A percentile compares a stretch with the other conserved stretches of the same genome.
Conservation (phyloP, 2,113 vertebrate genomes). For the Pterophyllum scalare region DNA sequence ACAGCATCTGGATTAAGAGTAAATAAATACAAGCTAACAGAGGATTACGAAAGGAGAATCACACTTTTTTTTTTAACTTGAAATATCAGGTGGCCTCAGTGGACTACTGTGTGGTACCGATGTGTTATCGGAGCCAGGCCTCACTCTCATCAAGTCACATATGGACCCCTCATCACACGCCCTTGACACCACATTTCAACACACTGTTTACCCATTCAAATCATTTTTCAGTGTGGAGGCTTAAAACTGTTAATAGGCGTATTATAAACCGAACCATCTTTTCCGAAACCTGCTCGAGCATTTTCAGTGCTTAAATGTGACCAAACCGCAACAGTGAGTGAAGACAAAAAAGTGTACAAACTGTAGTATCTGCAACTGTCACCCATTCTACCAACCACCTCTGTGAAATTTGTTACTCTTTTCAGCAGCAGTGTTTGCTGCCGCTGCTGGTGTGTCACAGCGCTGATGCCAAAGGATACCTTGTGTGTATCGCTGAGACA, state of each 20-base stretch:
- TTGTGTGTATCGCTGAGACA: neutral
- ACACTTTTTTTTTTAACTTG: neutral
- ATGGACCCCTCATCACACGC: neutral
- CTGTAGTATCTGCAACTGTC: neutral
- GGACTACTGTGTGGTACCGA: neutral
- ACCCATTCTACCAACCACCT: no score
- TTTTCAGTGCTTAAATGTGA: neutral
- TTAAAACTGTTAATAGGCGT: neutral
- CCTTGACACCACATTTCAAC: neutral
- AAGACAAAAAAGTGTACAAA: neutral
- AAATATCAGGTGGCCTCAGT: slow-evolving; percentile 4
- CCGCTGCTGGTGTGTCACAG: neutral
- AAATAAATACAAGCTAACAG: neutral
- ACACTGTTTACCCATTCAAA: neutral
- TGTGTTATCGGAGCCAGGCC: neutral
- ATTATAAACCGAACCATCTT: neutral
- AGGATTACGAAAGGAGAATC: neutral
- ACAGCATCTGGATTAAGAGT: neutral
- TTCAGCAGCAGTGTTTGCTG: neutral
- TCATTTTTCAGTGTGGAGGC: neutral
- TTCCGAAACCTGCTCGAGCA: neutral
- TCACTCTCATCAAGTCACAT: neutral
- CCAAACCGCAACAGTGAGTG: neutral
- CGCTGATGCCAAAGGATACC: neutral
- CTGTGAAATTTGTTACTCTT: no score